Evolutionary conservation across 2,888 invertebrate genomes (phyloP), one percentile per base, ranked within the genome.

Genomic region (Cactoblastis cactorum): DNA sequence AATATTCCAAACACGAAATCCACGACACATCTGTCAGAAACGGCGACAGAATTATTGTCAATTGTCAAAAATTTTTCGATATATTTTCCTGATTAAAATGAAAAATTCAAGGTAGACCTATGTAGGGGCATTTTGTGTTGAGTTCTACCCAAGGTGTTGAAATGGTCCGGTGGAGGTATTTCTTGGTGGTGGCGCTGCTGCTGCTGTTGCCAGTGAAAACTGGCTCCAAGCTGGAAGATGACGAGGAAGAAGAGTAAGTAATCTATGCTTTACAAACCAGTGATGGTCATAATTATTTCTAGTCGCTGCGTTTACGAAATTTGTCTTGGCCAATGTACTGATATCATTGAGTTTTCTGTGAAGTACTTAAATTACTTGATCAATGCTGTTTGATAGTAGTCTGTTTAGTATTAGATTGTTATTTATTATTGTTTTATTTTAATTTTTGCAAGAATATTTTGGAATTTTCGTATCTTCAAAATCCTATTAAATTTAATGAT

Each of bases 121-220:
- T 65, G 58, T 71, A 74, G 64, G 65, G 59, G 54, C 53, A 61
- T 68, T 58, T 59, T 24, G 46, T 2, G n/a, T 41, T 22, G 14
- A 8, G 18, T 55, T 54, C 9, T 9, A 9, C 3, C 5, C 9
- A 50, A 58, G 56, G 58, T 61, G 58, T 61, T 76, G 74, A 70
- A 60, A 87, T 86, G 88, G 73, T 85, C 51, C 74, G 78, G 67
- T 86, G 85, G 85, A 74, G 81, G 76, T 71, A 59, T 52, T 76
- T 74, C 59, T 55, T 87, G 51, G 62, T 82, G 52, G 61, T 88
- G 60, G 80, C 80, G 38, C 63, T 80, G 71, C 65, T 88, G 64
- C 63, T 88, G 45, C 69, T 86, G 32, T 56, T 84, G 52, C 80
- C 84, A 33, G 58, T 66, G 18, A 72, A 65, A 56, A 70, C 63